Evolutionary conservation across 2,797 vertebrate genomes (phyloP).

Genomic region (Sarcoramphus papa): DNA sequence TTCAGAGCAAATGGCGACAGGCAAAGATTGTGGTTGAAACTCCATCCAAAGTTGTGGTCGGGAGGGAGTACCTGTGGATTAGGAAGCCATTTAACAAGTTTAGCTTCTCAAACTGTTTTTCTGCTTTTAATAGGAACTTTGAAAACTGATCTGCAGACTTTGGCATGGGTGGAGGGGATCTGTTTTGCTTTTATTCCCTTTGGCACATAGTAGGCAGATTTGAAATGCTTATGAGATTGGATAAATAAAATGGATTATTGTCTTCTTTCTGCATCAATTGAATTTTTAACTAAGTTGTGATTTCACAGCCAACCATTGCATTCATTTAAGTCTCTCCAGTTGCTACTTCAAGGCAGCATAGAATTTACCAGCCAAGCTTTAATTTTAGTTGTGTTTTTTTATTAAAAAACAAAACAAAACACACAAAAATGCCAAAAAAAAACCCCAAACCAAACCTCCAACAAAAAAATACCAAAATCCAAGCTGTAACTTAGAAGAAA

Average conservation of each 20-base stretch:
- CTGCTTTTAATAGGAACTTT: not conserved
- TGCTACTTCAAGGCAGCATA: not conserved
- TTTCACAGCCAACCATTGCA: not conserved
- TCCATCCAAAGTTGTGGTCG: not conserved
- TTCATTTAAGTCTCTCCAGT: not conserved
- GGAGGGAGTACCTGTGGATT: not conserved
- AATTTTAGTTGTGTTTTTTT: not conserved
- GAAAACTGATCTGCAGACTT: not conserved
- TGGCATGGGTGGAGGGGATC: fast-evolving
- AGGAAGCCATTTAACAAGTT: not conserved
- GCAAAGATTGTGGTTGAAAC: not conserved
- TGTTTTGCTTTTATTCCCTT: not conserved
- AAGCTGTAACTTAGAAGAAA: not conserved
- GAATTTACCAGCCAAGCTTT: not conserved
- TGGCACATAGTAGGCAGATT: not conserved
- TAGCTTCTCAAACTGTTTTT: not conserved
- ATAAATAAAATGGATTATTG: not conserved
- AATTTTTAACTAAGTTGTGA: not conserved
- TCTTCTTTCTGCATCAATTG: not conserved
- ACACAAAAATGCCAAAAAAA: too few relatives aligned
- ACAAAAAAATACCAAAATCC: not conserved
- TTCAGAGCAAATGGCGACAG: not conserved
- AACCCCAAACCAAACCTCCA: fast-evolving
- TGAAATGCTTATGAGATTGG: not conserved
- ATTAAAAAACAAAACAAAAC: fast-evolving